Conservation (phyloP, 2,888 invertebrate genomes). For the Emesis furor region DNA sequence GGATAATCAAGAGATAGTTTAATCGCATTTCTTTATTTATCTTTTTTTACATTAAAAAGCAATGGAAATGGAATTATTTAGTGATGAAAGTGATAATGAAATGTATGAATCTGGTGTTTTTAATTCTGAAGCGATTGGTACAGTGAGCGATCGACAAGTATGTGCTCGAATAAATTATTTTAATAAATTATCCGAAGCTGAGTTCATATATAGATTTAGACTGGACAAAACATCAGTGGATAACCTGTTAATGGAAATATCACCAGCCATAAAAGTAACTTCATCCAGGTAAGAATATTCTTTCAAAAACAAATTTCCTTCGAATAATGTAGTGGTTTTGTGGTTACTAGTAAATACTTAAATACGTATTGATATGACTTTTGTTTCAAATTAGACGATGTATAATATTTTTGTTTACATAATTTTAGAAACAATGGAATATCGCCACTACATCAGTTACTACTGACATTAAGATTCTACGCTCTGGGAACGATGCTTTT, state of each 20-base stretch:
- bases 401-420: too few relatives aligned
- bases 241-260: neutral
- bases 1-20: too few relatives aligned
- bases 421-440: conserved; percentile 49
- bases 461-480: conserved; percentile 73
- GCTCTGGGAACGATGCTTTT: conserved; percentile 73
- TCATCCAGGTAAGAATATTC: neutral
- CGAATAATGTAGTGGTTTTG: neutral
- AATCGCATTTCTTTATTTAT: too few relatives aligned
- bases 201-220: neutral
- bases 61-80: too few relatives aligned
- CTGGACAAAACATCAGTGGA: neutral
- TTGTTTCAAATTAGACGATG: too few relatives aligned
- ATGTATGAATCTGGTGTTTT: neutral
- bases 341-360: neutral
- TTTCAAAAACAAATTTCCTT: neutral
- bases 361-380: neutral
- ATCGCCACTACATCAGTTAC: conserved; percentile 69
- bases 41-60: too few relatives aligned
- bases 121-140: neutral
- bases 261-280: neutral
- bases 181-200: neutral
- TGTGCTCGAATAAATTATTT: neutral
- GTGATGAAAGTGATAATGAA: too few relatives aligned
- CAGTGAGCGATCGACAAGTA: neutral